Evolutionary conservation across 2,888 invertebrate genomes (phyloP).

Genomic region (Orthosia gracilis): DNA sequence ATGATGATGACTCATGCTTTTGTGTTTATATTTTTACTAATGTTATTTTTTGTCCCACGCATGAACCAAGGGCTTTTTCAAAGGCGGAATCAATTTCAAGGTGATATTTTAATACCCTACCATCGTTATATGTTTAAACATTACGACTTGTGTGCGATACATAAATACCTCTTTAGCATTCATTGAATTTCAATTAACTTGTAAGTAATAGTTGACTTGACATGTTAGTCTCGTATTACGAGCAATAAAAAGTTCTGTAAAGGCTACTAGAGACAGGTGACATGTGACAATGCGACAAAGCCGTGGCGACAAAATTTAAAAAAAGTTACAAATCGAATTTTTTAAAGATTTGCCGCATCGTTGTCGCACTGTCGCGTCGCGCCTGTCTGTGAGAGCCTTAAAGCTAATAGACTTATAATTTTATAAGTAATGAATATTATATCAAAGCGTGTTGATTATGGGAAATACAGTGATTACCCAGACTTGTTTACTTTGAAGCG

Average conservation of each 20-base stretch:
- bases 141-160: constrained; percentile 8
- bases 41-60: neutral
- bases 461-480: constrained; percentile 25
- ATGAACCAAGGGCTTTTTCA: constrained; percentile 10
- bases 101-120: constrained; percentile 33
- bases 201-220: constrained; percentile 35
- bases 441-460: constrained; percentile 15
- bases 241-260: constrained; percentile 19
- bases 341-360: neutral
- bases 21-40: neutral
- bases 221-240: constrained; percentile 29
- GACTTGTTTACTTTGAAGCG: constrained; percentile 27
- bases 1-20: too few relatives aligned
- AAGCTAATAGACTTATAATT: constrained; percentile 21
- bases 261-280: neutral
- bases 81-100: constrained; percentile 33
- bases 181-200: constrained; percentile 57
- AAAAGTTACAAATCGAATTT: too few relatives aligned
- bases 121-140: constrained; percentile 21
- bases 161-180: constrained; percentile 47
- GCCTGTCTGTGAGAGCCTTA: neutral
- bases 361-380: neutral
- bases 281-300: neutral
- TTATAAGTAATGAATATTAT: constrained; percentile 22
- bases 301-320: neutral